Base-by-base conservation (phyloP, 2,888 invertebrate species). In the Tipula vernalis region DNA sequence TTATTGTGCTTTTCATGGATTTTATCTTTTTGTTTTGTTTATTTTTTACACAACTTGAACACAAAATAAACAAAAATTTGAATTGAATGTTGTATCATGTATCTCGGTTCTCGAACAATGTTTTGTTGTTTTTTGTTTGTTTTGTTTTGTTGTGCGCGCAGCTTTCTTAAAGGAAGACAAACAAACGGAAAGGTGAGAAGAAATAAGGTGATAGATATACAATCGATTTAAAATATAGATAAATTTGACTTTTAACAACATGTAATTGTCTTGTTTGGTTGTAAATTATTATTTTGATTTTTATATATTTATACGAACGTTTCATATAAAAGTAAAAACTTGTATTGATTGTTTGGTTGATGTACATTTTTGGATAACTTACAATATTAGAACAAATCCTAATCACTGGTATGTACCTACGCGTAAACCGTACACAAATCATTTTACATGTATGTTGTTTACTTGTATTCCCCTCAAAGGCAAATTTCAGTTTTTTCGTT, bases 191-290 rank as follows among this genome's bases (percentile, higher is more conserved):
- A 71, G 71, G 71, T 71, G 71, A 71, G 28, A 71, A 71, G 71
- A 71, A 71, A 71, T 71, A 71, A 71, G 71, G 71, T 71, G 71
- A 71, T 71, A 71, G 71, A 71, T 71, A 71, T 28, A 71, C 71
- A 71, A 71, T 71, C 71, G 71, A 71, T 71, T 10, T 71, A 71
- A 71, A 28, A 71, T 71, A 71, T 71, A 71, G 71, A 71, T 71
- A 71, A 71, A 71, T 71, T 71, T 71, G 71, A 71, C 71, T 71
- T 71, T 71, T 71, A 71, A 71, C 71, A 71, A 71, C 28, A 28
- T 71, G 71, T 71, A 71, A 71, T 71, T 71, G 71, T 71, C 71
- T 71, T 71, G 71, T 71, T 71, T 71, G 71, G 71, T 71, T 71
- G 71, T 71, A 71, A 71, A 71, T 71, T 71, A 71, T 71, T 71